These are phyloP conservation scores for Puntigrus tetrazona DNA, from an alignment of 2,113 vertebrate species.

Conservation along the genomic window DNA sequence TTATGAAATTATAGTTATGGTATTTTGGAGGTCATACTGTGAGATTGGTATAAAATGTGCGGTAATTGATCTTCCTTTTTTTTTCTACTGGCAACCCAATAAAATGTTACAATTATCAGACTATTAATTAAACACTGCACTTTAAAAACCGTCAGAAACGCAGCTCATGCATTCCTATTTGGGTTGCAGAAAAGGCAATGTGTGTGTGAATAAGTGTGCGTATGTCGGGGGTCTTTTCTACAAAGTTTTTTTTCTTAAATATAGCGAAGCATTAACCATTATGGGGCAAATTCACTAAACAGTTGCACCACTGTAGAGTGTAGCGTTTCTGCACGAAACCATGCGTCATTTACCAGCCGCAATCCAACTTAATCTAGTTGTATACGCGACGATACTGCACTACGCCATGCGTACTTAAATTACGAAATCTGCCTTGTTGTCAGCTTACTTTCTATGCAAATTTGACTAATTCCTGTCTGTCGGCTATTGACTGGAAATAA, in stretches of 20 bases:
- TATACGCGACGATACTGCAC: neutral
- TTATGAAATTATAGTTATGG: conserved; percentile 50
- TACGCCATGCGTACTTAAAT: neutral
- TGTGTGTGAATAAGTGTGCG: conserved; percentile 47
- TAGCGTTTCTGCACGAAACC: neutral
- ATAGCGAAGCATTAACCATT: conserved; percentile 34
- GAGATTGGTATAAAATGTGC: conserved; percentile 58
- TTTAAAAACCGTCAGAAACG: conserved; percentile 72
- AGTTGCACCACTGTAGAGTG: neutral
- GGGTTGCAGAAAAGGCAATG: conserved; percentile 76
- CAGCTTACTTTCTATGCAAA: neutral
- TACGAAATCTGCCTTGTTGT: neutral
- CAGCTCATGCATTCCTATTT: conserved; percentile 81
- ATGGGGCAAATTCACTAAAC: conserved; percentile 19
- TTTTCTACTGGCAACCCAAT: conserved; percentile 46
- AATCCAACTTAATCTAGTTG: neutral
- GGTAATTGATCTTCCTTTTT: conserved; percentile 51
- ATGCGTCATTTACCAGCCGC: neutral
- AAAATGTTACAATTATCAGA: conserved; percentile 68
- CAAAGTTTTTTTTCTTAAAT: conserved; percentile 58
- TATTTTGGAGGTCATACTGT: conserved; percentile 54
- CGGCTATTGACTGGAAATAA: neutral
- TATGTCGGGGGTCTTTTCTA: conserved; percentile 57
- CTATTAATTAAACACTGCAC: conserved; percentile 68
- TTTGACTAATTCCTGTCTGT: neutral